phyloP scores from a whole-genome alignment of 1,140 invertebrate species.

The Leptinotarsa lineolata region DNA sequence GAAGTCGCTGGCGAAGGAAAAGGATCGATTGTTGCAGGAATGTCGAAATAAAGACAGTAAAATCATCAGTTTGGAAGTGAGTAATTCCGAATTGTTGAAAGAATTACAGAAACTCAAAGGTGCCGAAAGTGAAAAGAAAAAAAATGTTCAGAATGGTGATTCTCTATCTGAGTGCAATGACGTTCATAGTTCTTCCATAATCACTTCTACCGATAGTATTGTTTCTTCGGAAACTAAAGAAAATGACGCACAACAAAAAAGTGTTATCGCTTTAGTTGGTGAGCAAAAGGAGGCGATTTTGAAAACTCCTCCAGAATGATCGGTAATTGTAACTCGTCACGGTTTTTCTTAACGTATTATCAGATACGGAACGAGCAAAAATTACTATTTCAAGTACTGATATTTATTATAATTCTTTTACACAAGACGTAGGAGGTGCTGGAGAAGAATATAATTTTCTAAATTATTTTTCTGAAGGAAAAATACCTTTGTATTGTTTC shows the following conservation, averaged over 20 bases:
- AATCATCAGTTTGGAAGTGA: conserved; percentile 44
- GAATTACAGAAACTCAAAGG: conserved; percentile 30
- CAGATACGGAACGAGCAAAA: conserved; percentile 22
- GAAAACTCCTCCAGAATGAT: conserved; percentile 48
- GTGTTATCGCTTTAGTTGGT: conserved; percentile 44
- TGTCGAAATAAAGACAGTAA: conserved; percentile 44
- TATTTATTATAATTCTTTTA: conserved; percentile 25
- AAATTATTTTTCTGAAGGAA: no score
- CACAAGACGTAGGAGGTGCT: conserved; percentile 7
- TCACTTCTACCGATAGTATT: conserved; percentile 32
- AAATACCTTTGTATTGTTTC: no score
- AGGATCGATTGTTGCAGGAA: conserved; percentile 42
- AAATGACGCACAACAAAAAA: conserved; percentile 35
- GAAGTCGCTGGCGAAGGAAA: conserved; percentile 42
- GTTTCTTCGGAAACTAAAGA: conserved; percentile 10
- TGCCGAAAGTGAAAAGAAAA: conserved; percentile 29
- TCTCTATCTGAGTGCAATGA: conserved; percentile 32
- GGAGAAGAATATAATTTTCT: background rate
- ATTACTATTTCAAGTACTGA: conserved; percentile 18
- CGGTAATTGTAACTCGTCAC: conserved; percentile 43
- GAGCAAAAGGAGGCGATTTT: conserved; percentile 40
- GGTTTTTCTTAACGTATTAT: conserved; percentile 16
- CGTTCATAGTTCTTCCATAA: conserved; percentile 45
- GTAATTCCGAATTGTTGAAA: conserved; percentile 33
- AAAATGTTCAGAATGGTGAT: conserved; percentile 27